A percentile compares a stretch with the other conserved stretches of the same genome.
These are phyloP conservation scores for Kobus ellipsiprymnus DNA, from an alignment of 2,113 vertebrate species.

Conservation along the genomic window DNA sequence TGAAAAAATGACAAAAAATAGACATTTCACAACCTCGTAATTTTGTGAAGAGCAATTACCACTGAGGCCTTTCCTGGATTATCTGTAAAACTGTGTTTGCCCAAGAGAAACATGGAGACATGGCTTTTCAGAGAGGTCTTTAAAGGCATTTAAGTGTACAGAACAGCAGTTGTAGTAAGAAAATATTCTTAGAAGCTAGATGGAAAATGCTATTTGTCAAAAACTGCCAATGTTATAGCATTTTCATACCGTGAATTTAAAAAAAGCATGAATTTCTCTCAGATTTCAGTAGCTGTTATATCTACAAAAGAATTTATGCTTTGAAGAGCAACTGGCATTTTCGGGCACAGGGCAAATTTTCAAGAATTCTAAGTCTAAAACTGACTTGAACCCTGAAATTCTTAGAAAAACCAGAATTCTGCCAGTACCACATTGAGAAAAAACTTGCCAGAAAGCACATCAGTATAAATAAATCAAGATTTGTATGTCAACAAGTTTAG, in stretches of 20 bases:
- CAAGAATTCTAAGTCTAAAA: conserved; percentile 1
- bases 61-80: background rate
- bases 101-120: background rate
- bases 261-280: background rate
- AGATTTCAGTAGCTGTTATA: background rate
- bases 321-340: background rate
- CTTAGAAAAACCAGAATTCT: background rate
- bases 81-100: background rate
- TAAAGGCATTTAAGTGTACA: background rate
- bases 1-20: background rate
- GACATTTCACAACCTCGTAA: background rate
- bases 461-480: background rate
- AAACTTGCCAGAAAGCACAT: background rate
- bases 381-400: background rate
- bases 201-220: background rate
- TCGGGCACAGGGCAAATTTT: background rate
- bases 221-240: background rate
- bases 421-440: background rate
- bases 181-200: background rate
- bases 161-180: background rate
- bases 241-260: background rate
- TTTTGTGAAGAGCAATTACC: background rate
- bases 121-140: background rate
- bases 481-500: background rate
- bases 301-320: background rate